Evolutionary conservation across 2,797 vertebrate species (phyloP).

Genomic region (Valencia hispanica): DNA sequence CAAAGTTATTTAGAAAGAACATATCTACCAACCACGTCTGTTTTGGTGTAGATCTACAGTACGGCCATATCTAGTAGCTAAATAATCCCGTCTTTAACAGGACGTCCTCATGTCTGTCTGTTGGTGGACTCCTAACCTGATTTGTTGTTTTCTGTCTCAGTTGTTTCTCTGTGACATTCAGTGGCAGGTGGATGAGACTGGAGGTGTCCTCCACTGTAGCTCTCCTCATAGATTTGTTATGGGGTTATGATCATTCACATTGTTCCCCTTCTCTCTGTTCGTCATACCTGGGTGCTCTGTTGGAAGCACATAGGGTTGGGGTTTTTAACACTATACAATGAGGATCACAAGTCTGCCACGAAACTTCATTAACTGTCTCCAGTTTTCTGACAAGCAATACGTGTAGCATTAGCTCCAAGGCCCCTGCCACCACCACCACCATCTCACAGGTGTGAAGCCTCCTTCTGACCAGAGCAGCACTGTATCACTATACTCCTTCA

Average conservation of each 20-base stretch:
- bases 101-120: conserved; percentile 53
- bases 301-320: conserved; percentile 84
- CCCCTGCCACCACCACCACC: conserved; percentile 58
- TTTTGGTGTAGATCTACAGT: conserved; percentile 62
- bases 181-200: conserved; percentile 74
- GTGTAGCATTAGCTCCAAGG: conserved; percentile 86
- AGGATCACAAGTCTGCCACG: conserved; percentile 81
- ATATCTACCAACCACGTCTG: conserved; percentile 68
- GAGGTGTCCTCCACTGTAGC: conserved; percentile 85
- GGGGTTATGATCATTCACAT: conserved; percentile 29
- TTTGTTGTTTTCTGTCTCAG: conserved; percentile 54
- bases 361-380: conserved; percentile 78
- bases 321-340: conserved; percentile 69
- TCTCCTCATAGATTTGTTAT: conserved; percentile 70
- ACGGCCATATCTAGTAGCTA: conserved; percentile 79
- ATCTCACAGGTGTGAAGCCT: conserved; percentile 19
- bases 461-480: conserved; percentile 55
- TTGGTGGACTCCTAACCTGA: conserved; percentile 53
- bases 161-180: conserved; percentile 25
- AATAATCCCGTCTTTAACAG: conserved; percentile 52
- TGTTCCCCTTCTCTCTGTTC: conserved; percentile 55
- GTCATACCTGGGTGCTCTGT: conserved; percentile 75
- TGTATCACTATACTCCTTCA: conserved; percentile 32
- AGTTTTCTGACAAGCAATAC: conserved; percentile 88
- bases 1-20: conserved; percentile 62